Conservation (phyloP, 2,888 invertebrate species). For the Apotomis turbidana region DNA sequence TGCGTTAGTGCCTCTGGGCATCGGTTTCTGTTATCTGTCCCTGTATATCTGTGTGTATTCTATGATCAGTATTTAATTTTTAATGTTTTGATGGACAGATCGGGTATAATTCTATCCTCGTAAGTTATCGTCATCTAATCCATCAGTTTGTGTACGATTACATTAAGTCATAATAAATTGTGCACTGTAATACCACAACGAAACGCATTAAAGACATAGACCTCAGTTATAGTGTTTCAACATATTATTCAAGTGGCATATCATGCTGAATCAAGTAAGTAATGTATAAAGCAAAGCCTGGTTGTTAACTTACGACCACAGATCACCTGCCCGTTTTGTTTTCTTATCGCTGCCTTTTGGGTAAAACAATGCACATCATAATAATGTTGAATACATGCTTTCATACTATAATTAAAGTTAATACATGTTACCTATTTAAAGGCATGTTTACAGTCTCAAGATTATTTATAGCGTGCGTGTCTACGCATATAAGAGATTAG, state of each 20-base stretch:
- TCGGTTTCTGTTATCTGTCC: slow-evolving; percentile 1
- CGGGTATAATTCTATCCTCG: slow-evolving; percentile 17
- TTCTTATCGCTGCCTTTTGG: too few relatives aligned
- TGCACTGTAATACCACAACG: too few relatives aligned
- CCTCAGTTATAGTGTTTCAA: too few relatives aligned
- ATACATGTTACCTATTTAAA: slow-evolving; percentile 15
- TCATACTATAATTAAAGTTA: background rate
- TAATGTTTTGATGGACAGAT: slow-evolving; percentile 16
- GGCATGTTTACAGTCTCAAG: slow-evolving; percentile 15
- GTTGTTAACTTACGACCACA: too few relatives aligned
- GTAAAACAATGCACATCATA: too few relatives aligned
- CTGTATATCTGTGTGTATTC: too few relatives aligned
- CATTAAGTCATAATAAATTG: slow-evolving; percentile 1
- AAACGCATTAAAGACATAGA: too few relatives aligned
- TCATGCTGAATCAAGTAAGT: too few relatives aligned
- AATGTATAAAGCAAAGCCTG: too few relatives aligned
- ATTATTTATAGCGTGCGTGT: slow-evolving; percentile 43
- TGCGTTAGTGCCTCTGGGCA: slow-evolving; percentile 3
- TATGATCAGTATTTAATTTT: background rate
- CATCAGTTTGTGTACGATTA: background rate
- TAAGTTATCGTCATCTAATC: slow-evolving; percentile 16
- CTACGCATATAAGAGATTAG: slow-evolving; percentile 43
- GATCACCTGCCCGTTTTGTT: too few relatives aligned
- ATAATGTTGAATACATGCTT: too few relatives aligned
- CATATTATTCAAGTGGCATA: too few relatives aligned